Evolutionary conservation across 2,888 invertebrate species (phyloP).

Genomic region (Nephrotoma appendiculata): DNA sequence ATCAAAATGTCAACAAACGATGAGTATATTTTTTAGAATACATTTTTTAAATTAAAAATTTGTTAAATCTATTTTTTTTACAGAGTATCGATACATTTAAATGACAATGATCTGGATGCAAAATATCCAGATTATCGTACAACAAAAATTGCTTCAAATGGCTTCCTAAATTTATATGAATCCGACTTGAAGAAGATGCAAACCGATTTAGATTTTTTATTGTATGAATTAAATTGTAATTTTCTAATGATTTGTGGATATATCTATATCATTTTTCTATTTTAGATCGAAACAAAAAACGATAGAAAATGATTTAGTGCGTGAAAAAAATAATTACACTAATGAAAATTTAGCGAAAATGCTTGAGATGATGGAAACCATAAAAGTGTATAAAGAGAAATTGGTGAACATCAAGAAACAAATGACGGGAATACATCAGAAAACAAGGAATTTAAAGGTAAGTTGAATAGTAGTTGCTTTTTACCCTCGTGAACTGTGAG

Average conservation of each 20-base stretch:
- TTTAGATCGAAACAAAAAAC: conserved; percentile 27
- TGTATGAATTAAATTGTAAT: conserved; percentile 17
- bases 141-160: not conserved
- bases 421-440: conserved; percentile 29
- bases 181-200: conserved; percentile 23
- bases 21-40: not conserved
- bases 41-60: not conserved
- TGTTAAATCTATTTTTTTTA: not conserved
- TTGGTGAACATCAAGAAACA: conserved; percentile 26
- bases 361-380: conserved; percentile 26
- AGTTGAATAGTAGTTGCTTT: not conserved
- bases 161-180: conserved; percentile 15
- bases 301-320: conserved; percentile 27
- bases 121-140: not conserved
- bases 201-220: conserved; percentile 25
- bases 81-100: not conserved
- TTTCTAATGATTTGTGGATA: not conserved
- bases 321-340: conserved; percentile 26
- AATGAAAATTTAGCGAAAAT: conserved; percentile 23
- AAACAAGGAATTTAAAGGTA: conserved; percentile 27
- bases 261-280: not conserved
- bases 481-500: too few relatives aligned
- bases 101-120: not conserved
- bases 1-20: not conserved
- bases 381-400: conserved; percentile 27